Conservation (phyloP, 2,797 vertebrate genomes). For the Xenopus petersii region DNA sequence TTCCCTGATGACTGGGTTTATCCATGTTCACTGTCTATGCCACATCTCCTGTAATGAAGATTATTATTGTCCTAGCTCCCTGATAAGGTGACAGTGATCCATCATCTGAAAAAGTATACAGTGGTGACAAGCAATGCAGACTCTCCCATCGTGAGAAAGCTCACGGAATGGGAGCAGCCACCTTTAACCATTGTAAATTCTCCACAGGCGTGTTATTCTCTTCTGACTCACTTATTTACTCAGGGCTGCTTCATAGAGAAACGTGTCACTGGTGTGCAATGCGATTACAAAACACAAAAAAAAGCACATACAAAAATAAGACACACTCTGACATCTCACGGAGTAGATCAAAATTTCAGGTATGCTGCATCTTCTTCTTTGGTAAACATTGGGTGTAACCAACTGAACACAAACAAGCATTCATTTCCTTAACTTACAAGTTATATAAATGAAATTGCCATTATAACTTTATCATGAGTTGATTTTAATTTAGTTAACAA, state of each 20-base stretch:
- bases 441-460: too few relatives aligned
- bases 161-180: slow-evolving; percentile 9
- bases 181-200: slow-evolving; percentile 10
- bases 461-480: too few relatives aligned
- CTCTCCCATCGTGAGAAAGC: slow-evolving; percentile 24
- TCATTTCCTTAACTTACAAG: too few relatives aligned
- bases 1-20: background rate
- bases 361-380: slow-evolving; percentile 13
- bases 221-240: slow-evolving; percentile 28
- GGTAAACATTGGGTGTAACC: background rate
- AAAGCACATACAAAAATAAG: too few relatives aligned
- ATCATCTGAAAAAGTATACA: slow-evolving; percentile 29
- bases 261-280: slow-evolving; percentile 20
- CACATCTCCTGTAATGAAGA: background rate
- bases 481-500: too few relatives aligned
- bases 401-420: too few relatives aligned
- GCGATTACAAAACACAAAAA: slow-evolving; percentile 9
- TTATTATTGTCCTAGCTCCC: background rate
- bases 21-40: background rate
- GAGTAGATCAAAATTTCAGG: background rate
- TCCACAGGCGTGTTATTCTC: slow-evolving; percentile 12
- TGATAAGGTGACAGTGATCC: slow-evolving; percentile 33
- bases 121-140: slow-evolving; percentile 19
- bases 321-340: background rate
- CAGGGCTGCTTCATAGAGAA: slow-evolving; percentile 10